Percentiles rank a stretch among this genome's conserved stretches.
These are phyloP conservation scores for Scelioninae gen. 2 DNA, from an alignment of 2,888 invertebrate genomes.

Conservation along the genomic window DNA sequence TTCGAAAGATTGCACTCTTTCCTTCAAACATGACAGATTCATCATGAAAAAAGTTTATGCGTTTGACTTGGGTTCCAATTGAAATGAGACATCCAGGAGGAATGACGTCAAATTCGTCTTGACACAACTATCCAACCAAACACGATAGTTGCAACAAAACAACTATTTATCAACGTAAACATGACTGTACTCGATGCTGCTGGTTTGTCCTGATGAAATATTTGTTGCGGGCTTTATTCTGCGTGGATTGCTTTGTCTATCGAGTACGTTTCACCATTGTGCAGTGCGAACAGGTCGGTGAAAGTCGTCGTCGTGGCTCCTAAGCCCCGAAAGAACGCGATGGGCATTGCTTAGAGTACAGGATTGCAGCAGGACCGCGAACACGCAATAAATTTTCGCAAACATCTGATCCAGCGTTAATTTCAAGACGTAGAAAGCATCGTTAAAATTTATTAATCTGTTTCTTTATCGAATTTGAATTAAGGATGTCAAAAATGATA, in stretches of 20 bases:
- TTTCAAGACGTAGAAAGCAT: no score
- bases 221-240: conserved; percentile 27
- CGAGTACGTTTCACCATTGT: conserved; percentile 44
- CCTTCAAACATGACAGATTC: background rate
- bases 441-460: no score
- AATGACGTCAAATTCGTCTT: background rate
- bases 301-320: conserved; percentile 41
- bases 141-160: background rate
- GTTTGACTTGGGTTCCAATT: background rate
- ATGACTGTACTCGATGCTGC: background rate
- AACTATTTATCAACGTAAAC: conserved; percentile 13
- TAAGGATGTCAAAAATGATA: no score
- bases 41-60: background rate
- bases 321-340: conserved; percentile 23
- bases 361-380: background rate
- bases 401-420: no score
- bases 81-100: background rate
- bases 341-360: conserved; percentile 10
- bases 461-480: no score
- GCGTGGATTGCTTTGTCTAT: conserved; percentile 23
- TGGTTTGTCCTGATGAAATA: conserved; percentile 15
- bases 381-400: background rate
- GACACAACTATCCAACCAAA: background rate
- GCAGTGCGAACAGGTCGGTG: conserved; percentile 45
- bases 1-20: conserved; percentile 2